Evolutionary conservation across 2,888 invertebrate species (phyloP), one percentile per base, ranked within the genome.

Genomic region (Andrena marginata): DNA sequence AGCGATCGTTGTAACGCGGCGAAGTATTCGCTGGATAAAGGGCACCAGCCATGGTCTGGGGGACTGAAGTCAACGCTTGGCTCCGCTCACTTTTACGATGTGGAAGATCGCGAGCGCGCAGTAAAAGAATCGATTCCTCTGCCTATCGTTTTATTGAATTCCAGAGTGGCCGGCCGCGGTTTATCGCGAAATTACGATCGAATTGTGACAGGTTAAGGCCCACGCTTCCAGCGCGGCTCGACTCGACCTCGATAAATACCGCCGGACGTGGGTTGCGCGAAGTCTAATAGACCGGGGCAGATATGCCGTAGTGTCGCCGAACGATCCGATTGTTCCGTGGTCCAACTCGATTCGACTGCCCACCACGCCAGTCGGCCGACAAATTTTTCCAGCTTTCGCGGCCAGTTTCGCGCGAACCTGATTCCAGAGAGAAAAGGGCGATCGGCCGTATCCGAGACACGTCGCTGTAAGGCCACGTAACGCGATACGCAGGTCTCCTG

Each of bases 171-270:
- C 67, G 23, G 74, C n/a, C n/a, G 74, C 35, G 68, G 51, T 79
- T 75, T 80, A 51, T 83, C 83, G 79, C 60, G 51, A 77, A 85
- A 83, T 75, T 77, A 69, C 84, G 80, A 83, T 83, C 77, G 80
- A 83, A 80, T 85, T 80, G 84, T 84, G 84, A 81, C 81, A 78
- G 77, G 81, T 81, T 84, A 81, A 84, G 81, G 60, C 77, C 81
- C 81, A 81, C 77, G 84, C 81, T 81, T 59, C 51, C 59, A 68
- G 59, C 75, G 49, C 54, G 16, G 76, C 72, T 56, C 65, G 63
- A 64, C 48, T 75, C 79, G 79, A 49, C 83, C 79, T 80, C 78
- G 84, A 84, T 80, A 81, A 85, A 85, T 83, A 85, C 79, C 79
- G 62, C 54, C 75, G 56, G 82, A 85, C 84, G 78, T 75, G 65